phyloP scores from a whole-genome alignment of 2,888 invertebrate genomes.

The Epirrhoe alternata region DNA sequence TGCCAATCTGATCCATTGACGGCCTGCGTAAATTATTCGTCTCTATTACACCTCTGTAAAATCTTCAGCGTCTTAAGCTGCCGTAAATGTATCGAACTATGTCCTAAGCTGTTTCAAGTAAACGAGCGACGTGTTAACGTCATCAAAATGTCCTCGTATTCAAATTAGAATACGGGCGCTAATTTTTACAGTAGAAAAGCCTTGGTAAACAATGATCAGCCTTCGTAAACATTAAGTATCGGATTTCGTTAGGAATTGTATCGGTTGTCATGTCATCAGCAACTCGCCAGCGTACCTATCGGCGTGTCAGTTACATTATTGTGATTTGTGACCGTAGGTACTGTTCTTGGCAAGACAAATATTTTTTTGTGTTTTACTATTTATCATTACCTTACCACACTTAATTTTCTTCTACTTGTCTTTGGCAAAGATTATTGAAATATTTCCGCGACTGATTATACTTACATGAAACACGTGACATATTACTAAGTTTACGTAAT shows the following conservation, averaged over 20 bases:
- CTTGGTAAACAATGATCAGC: not conserved
- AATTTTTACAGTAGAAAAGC: conserved; percentile 63
- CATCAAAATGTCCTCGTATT: conserved; percentile 18
- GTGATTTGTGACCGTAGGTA: not conserved
- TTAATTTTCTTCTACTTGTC: conserved; percentile 34
- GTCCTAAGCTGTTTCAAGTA: not conserved
- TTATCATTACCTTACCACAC: conserved; percentile 13
- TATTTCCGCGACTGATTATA: conserved; percentile 26
- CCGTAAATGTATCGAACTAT: not conserved
- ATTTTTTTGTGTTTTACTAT: conserved; percentile 40
- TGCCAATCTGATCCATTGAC: no score
- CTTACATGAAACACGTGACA: not conserved
- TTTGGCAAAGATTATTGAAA: conserved; percentile 28
- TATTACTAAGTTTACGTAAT: not conserved
- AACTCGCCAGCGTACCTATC: not conserved
- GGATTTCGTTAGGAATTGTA: not conserved
- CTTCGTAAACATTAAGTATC: not conserved
- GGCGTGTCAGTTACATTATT: not conserved
- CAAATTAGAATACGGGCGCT: conserved; percentile 52
- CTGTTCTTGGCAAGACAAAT: not conserved
- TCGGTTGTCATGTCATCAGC: not conserved
- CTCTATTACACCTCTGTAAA: not conserved
- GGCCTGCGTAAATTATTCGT: no score
- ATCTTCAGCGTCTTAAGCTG: not conserved
- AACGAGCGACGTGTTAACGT: conserved; percentile 25